These are phyloP conservation scores for Rhabdophis nuchalis DNA, from an alignment of 2,797 vertebrate species.

Conservation along the genomic window DNA sequence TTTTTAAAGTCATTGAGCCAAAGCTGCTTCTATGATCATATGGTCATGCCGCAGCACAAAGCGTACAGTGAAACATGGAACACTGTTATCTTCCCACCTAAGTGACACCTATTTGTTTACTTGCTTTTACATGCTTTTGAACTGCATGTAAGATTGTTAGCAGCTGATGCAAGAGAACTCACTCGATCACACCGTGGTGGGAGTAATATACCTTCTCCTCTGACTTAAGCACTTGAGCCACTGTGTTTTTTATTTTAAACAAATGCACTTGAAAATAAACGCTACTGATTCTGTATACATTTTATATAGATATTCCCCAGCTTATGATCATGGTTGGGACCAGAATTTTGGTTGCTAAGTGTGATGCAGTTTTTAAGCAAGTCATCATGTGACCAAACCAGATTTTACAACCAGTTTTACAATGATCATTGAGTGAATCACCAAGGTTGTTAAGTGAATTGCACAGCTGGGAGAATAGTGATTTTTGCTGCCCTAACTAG, in stretches of 20 bases:
- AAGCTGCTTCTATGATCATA: not conserved
- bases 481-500: not conserved
- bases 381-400: not conserved
- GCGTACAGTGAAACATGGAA: not conserved
- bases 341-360: not conserved
- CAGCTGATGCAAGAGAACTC: not conserved
- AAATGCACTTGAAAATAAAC: not conserved
- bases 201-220: not conserved
- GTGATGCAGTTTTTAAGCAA: not conserved
- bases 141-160: not conserved
- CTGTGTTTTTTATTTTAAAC: not conserved
- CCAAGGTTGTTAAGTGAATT: not conserved
- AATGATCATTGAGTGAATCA: not conserved
- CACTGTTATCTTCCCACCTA: not conserved
- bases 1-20: not conserved
- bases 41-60: not conserved
- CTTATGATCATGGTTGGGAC: not conserved
- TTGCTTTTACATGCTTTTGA: not conserved
- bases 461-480: not conserved
- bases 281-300: not conserved
- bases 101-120: not conserved
- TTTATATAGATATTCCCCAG: not conserved
- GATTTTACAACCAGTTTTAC: not conserved
- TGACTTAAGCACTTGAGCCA: not conserved
- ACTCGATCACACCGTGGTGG: not conserved